These are phyloP conservation scores for Muscicapa adusta DNA, from an alignment of 2,113 vertebrate species.

Conservation along the genomic window DNA sequence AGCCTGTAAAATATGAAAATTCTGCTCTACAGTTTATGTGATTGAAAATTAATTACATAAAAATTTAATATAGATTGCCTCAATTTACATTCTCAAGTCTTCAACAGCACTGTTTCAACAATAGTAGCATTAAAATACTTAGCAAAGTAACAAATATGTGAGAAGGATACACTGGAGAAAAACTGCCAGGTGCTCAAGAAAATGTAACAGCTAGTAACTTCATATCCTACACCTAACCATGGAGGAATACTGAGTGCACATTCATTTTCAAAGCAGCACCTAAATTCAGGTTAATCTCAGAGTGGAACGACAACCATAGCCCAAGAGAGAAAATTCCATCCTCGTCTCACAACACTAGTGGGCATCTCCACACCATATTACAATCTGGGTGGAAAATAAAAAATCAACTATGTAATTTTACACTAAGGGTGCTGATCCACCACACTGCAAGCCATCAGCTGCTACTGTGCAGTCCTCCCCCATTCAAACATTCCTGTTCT, in stretches of 20 bases:
- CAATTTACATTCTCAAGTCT: not conserved
- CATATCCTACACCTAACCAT: not conserved
- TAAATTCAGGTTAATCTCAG: not conserved
- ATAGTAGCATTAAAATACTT: not conserved
- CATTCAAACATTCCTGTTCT: not conserved
- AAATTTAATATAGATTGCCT: not conserved
- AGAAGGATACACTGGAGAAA: not conserved
- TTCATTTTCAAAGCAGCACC: not conserved
- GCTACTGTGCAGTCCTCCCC: not conserved
- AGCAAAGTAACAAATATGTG: not conserved
- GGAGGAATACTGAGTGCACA: not conserved
- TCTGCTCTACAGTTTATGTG: not conserved
- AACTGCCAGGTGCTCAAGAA: not conserved
- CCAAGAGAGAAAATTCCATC: not conserved
- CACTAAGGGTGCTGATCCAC: not conserved
- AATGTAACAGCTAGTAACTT: not conserved
- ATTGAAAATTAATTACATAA: not conserved
- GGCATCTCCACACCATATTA: fast-evolving
- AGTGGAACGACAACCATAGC: not conserved
- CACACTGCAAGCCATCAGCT: not conserved
- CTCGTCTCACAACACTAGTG: not conserved
- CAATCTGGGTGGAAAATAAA: not conserved
- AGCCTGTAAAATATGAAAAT: not conserved
- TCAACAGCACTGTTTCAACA: not conserved
- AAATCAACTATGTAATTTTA: not conserved